Base-by-base conservation (phyloP, 2,797 vertebrate species). In the Pteronotus mesoamericanus region DNA sequence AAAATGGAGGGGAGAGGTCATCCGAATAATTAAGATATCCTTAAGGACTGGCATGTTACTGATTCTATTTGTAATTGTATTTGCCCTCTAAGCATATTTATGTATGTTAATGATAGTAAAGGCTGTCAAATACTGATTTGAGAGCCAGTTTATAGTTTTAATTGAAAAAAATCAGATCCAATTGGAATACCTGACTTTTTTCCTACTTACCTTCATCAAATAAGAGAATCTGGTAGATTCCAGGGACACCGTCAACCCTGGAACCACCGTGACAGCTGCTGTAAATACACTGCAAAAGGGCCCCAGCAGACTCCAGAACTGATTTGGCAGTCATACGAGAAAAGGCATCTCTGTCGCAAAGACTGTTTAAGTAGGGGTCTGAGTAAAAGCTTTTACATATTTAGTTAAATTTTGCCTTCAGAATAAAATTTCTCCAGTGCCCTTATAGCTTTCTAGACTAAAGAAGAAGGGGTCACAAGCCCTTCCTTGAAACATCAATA, bases 41-140 rank as follows among this genome's bases (percentile, higher is more conserved):
- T 78, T 96, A 96, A 96, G 89, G 97, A 97, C 84, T 90, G 57
- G 85, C 89, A 92, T 95, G 85, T 37, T 95, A 59, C 96, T 97
- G 96, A 96, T 93, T 97, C 51, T 88, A 97, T 96, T 95, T 84
- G 34, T 91, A 69, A 84, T 66, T 91, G 34, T 34, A 91, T 89
- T 86, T 86, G 24, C 29, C 18, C 46, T 94, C 24, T 72, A 8
- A 98, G 91, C 89, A 97, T 98, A 97, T 98, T 98, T 97, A 98
- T 96, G 88, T 97, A 95, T 96, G 94, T 93, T 96, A 98, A 98
- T 98, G 94, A 90, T 48, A 83, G 48, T 44, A 74, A 90, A 91
- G 64, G 6, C 32, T 64, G 39, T 55, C 9, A 96, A 96, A 91
- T 96, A 97, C 91, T 82, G 37, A 89, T 86, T 74, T 85, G 80